phyloP scores from a whole-genome alignment of 2,888 invertebrate species.

The Dryococelus australis region DNA sequence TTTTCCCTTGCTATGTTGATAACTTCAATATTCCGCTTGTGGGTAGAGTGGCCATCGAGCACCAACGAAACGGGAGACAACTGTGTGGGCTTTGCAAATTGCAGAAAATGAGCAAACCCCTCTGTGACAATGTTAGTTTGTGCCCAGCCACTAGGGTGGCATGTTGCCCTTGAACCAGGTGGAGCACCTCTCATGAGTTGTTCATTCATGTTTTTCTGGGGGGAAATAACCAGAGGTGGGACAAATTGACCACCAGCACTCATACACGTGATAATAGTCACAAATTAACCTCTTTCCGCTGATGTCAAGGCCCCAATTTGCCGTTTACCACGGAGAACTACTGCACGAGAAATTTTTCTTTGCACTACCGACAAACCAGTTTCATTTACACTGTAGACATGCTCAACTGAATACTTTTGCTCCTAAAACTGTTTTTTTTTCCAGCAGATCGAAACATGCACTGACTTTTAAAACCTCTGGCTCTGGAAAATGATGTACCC shows the following conservation, averaged over 20 bases:
- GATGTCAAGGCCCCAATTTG: constrained; percentile 52
- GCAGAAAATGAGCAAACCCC: constrained; percentile 50
- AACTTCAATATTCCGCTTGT: constrained; percentile 48
- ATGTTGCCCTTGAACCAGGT: constrained; percentile 45
- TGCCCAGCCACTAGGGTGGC: constrained; percentile 48
- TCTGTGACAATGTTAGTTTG: constrained; percentile 36
- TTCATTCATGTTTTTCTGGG: constrained; percentile 46
- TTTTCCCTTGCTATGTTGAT: constrained; percentile 47
- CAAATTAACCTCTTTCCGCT: constrained; percentile 40
- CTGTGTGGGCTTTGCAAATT: constrained; percentile 41
- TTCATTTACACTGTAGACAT: constrained; percentile 53
- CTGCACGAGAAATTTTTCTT: constrained; percentile 44
- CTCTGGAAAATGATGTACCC: constrained; percentile 40
- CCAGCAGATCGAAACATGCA: constrained; percentile 34
- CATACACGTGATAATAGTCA: constrained; percentile 32
- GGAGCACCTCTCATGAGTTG: constrained; percentile 48
- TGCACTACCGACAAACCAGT: constrained; percentile 53
- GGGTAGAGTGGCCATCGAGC: constrained; percentile 50
- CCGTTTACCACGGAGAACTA: constrained; percentile 52
- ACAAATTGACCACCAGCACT: constrained; percentile 33
- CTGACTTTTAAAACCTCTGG: constrained; percentile 40
- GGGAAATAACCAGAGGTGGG: constrained; percentile 43
- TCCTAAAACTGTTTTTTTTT: constrained; percentile 5
- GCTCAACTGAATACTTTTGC: constrained; percentile 24
- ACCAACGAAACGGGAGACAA: constrained; percentile 46